Base-by-base conservation (phyloP, 2,797 vertebrate genomes). In the Trachurus trachurus region DNA sequence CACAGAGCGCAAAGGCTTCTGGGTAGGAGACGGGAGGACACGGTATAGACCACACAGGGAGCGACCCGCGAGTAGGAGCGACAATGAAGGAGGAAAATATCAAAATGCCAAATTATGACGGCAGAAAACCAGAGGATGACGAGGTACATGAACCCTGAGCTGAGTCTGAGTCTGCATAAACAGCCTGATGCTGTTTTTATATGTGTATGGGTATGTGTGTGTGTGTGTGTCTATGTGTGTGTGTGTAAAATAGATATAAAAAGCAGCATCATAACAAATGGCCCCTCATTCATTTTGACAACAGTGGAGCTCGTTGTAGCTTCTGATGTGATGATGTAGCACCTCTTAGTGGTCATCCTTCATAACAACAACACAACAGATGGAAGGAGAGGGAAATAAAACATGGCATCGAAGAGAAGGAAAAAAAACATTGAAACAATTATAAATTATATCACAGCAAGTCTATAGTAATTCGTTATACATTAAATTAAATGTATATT, bases 271-370 rank as follows among this genome's bases (percentile, higher is more conserved):
- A 26, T 13, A 26, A 37, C 45, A 54, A 9, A 12, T 0, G 0
- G 0, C 31, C 9, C 39, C 6, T 66, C 29, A 2, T 39, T 31
- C 45, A 17, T 44, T 9, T 39, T n/a, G 19, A 44, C 11, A 0
- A 3, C 50, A 10, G 62, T 4, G 62, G 11, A 21, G 64, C 47
- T 6, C 12, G 54, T 13, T 49, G 12, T 47, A 11, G 56, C 3
- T 3, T 15, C 31, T 74, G 26, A 37, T 9, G 17, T 84, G 87
- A 80, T 73, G 13, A 56, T 13, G 37, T 6, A 78, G 89, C 75
- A 16, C 89, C 92, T 79, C 89, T 71, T 72, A 78, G 89, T 92
- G 92, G 89, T n/a, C 52, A 44, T 22, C 42, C 10, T 31, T 22
- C 13, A 19, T 6, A 75, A 87, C 68, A 63, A 50, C 85, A 82